Evolutionary conservation across 2,113 vertebrate species (phyloP).

Genomic region (Indicator maculatus): DNA sequence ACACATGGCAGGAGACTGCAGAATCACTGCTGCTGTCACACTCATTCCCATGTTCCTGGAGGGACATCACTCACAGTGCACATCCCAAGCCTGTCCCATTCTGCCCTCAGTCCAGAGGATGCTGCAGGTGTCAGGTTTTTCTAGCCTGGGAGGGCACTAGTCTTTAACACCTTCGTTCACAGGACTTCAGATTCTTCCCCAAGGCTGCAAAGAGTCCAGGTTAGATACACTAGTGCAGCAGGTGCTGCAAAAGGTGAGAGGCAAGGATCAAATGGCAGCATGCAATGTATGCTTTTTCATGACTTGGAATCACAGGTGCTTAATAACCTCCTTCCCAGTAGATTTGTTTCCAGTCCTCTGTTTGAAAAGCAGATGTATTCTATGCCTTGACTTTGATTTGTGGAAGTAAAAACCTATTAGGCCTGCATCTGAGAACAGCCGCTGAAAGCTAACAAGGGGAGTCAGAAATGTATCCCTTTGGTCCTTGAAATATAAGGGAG

Average conservation of each 20-base stretch:
- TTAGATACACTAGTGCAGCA: not conserved
- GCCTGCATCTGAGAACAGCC: not conserved
- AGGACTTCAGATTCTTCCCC: not conserved
- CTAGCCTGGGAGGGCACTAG: not conserved
- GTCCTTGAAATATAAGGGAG: not conserved
- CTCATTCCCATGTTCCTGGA: fast-evolving
- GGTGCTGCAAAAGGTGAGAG: not conserved
- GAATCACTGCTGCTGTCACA: not conserved
- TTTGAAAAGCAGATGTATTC: not conserved
- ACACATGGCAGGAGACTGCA: not conserved
- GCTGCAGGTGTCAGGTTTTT: not conserved
- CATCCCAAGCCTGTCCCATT: not conserved
- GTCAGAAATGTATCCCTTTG: not conserved
- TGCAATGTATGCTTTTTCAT: not conserved
- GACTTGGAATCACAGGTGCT: not conserved
- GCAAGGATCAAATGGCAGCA: not conserved
- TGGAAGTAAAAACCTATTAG: not conserved
- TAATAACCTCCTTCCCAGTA: not conserved
- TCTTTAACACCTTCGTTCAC: not conserved
- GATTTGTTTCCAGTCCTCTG: not conserved
- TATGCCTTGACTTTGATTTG: not conserved
- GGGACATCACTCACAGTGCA: not conserved
- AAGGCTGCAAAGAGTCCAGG: not conserved
- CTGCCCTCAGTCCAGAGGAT: fast-evolving
- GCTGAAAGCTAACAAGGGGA: not conserved